Percentiles rank a stretch among this genome's conserved stretches.
Conservation (phyloP, 2,888 invertebrate genomes). For the Drosophila incognita region DNA sequence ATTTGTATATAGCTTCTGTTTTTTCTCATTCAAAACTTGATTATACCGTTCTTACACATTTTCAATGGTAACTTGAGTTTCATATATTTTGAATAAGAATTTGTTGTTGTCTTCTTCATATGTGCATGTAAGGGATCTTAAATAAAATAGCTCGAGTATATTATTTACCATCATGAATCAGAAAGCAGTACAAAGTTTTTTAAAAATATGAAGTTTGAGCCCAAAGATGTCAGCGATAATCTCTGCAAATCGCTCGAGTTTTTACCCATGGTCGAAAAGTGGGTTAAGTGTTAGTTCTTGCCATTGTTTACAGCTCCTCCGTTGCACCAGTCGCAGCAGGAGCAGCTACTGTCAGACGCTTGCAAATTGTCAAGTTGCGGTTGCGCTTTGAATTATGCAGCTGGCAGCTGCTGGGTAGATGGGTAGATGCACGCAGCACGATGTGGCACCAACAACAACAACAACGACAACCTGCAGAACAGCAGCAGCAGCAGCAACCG, state of each 20-base stretch:
- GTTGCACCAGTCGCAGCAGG: slow-evolving; percentile 7
- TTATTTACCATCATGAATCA: slow-evolving; percentile 36
- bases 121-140: background rate
- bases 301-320: slow-evolving; percentile 43
- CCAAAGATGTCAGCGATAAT: slow-evolving; percentile 55
- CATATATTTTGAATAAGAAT: background rate
- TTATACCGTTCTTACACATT: background rate
- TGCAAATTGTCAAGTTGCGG: slow-evolving; percentile 79
- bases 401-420: slow-evolving; percentile 14
- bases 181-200: slow-evolving; percentile 14
- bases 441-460: slow-evolving; percentile 4
- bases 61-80: background rate
- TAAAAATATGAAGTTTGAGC: slow-evolving; percentile 30
- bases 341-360: slow-evolving; percentile 59
- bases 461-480: background rate
- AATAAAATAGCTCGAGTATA: background rate
- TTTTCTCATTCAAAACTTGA: background rate
- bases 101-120: background rate
- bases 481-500: slow-evolving; percentile 21
- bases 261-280: slow-evolving; percentile 45
- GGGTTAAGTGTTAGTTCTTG: slow-evolving; percentile 43
- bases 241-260: slow-evolving; percentile 59
- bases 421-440: background rate
- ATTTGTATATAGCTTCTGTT: background rate
- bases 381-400: slow-evolving; percentile 79